phyloP scores from a whole-genome alignment of 37 sponge, comb jelly and placozoan genomes.

The Halisarca cf. caerulea region DNA sequence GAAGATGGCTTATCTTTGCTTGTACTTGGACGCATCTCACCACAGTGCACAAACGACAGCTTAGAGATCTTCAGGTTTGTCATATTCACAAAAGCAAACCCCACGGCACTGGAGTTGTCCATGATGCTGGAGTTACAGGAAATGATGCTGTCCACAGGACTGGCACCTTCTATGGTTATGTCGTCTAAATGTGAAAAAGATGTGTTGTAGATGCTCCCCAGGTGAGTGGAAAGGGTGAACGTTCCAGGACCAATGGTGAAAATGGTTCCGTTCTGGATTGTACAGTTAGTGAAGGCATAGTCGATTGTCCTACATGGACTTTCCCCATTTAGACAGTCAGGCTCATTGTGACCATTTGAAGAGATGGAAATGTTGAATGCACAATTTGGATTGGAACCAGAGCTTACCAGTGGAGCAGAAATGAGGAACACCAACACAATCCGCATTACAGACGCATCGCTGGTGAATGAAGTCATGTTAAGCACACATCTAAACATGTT shows the following conservation, averaged over 20 bases:
- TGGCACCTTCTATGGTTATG: background rate
- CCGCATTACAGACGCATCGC: too few species aligned
- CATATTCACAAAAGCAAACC: conserved; percentile 21
- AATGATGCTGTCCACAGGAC: background rate
- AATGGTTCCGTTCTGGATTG: background rate
- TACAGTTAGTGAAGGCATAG: conserved; percentile 3
- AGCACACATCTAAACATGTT: too few species aligned
- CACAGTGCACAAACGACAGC: background rate
- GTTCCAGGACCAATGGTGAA: conserved; percentile 9
- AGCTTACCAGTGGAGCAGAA: too few species aligned
- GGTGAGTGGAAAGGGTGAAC: background rate
- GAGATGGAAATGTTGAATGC: background rate
- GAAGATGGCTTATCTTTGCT: background rate
- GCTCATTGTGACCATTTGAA: background rate
- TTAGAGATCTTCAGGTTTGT: conserved; percentile 10
- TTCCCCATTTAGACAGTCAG: background rate
- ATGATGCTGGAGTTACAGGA: background rate
- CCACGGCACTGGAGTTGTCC: background rate
- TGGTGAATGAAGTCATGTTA: too few species aligned
- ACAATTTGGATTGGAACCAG: background rate
- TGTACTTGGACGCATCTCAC: background rate
- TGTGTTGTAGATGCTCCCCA: conserved; percentile 12
- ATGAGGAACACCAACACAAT: too few species aligned
- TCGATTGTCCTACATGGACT: background rate
- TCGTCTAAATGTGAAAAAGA: background rate